Percentiles rank a stretch among this genome's conserved stretches.
phyloP scores from a whole-genome alignment of 2,888 invertebrate genomes.

The Acrobasis consociella region DNA sequence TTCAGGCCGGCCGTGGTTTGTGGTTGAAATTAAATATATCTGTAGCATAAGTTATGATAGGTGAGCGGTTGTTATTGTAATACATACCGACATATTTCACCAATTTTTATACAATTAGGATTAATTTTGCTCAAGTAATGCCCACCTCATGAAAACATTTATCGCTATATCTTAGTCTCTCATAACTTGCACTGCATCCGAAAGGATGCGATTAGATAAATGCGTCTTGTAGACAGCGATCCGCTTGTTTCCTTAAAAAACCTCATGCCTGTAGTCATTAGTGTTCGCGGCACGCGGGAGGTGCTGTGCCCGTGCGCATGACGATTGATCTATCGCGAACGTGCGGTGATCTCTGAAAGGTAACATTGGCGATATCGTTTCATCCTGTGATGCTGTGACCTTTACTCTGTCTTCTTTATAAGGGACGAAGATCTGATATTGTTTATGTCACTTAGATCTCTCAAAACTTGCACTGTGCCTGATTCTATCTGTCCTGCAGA shows the following conservation, averaged over 20 bases:
- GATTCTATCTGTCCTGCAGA: conserved; percentile 50
- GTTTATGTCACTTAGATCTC: neutral
- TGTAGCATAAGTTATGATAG: conserved; percentile 45
- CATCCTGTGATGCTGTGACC: conserved; percentile 26
- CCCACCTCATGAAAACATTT: no score
- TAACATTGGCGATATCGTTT: conserved; percentile 47
- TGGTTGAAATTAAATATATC: conserved; percentile 52
- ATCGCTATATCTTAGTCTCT: neutral
- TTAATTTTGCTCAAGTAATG: no score
- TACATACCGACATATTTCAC: no score
- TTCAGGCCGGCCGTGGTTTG: conserved; percentile 55
- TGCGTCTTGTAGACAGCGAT: conserved; percentile 54
- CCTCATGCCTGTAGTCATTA: conserved; percentile 65
- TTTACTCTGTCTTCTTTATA: neutral
- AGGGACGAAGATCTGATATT: neutral
- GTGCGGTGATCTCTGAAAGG: conserved; percentile 54
- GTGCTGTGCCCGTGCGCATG: conserved; percentile 52
- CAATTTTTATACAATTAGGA: no score
- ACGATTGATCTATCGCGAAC: conserved; percentile 50
- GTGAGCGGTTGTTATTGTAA: conserved; percentile 33
- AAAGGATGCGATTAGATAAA: no score
- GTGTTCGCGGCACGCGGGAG: conserved; percentile 62
- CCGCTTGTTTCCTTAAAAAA: conserved; percentile 55
- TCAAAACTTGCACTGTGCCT: neutral
- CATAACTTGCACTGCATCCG: neutral